Conservation (phyloP, 2,797 vertebrate species). For the Octomys mimax region DNA sequence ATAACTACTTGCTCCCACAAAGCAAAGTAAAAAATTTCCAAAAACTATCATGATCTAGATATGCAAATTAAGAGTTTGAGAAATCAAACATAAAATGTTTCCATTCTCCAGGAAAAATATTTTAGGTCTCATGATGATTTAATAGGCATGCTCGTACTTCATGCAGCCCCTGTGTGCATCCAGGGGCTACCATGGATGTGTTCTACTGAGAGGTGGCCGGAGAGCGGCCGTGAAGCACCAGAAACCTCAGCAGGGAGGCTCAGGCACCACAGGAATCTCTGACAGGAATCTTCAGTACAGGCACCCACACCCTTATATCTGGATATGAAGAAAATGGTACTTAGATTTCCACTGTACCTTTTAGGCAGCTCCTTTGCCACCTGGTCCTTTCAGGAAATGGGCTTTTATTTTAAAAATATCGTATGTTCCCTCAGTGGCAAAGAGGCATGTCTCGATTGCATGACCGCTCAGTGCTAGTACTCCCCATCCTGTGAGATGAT, state of each 20-base stretch:
- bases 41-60: constrained; percentile 11
- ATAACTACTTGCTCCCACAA: constrained; percentile 45
- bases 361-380: background rate
- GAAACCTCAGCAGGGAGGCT: background rate
- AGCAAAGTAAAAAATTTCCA: constrained; percentile 46
- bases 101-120: background rate
- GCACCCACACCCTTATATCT: background rate
- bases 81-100: background rate
- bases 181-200: background rate
- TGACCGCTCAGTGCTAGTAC: background rate
- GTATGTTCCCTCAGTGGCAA: background rate
- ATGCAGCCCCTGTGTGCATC: background rate
- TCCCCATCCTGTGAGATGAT: background rate
- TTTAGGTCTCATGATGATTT: background rate
- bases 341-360: background rate
- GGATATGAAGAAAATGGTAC: background rate
- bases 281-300: too few relatives aligned
- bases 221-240: background rate
- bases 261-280: background rate
- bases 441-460: background rate
- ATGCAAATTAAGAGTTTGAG: background rate
- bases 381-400: background rate
- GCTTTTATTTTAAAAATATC: constrained; percentile 35
- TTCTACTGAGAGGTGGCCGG: background rate
- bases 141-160: background rate